Percentiles rank a stretch among this genome's conserved stretches.
Evolutionary conservation across 1,140 invertebrate species (phyloP).

Genomic region (Drosophila sucinea): DNA sequence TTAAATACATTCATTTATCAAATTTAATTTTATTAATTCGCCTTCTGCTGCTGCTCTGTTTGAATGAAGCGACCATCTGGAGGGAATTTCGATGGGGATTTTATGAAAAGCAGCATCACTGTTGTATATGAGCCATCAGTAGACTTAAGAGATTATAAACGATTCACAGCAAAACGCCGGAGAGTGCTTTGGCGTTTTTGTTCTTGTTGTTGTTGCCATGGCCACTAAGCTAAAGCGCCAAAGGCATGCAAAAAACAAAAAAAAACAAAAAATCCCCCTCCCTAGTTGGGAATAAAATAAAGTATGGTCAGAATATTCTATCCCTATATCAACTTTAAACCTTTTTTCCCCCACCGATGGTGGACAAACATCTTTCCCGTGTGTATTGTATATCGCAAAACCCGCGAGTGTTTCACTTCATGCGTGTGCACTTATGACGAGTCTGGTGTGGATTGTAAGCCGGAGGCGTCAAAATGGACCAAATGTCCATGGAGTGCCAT

Average conservation of each 20-base stretch:
- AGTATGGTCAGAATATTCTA: background rate
- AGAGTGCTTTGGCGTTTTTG: constrained; percentile 13
- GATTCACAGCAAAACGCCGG: constrained; percentile 62
- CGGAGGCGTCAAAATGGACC: too few relatives aligned
- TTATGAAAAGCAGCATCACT: constrained; percentile 28
- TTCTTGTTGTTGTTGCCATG: constrained; percentile 39
- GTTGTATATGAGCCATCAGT: constrained; percentile 35
- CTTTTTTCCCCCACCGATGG: background rate
- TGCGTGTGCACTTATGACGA: too few relatives aligned
- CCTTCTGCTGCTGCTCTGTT: constrained; percentile 19
- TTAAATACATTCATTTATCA: constrained; percentile 75
- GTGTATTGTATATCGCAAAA: too few relatives aligned
- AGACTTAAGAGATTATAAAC: constrained; percentile 70
- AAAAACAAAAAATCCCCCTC: constrained; percentile 23
- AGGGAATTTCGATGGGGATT: constrained; percentile 32
- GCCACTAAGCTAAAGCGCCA: constrained; percentile 38
- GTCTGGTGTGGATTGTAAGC: too few relatives aligned
- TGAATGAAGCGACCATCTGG: background rate
- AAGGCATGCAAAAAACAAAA: constrained; percentile 30
- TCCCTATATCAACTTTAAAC: background rate
- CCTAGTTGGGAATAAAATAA: background rate
- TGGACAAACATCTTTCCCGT: too few relatives aligned
- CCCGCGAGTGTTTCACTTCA: too few relatives aligned
- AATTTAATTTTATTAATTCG: constrained; percentile 71
- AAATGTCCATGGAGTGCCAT: too few relatives aligned